Conservation (phyloP, 2,888 invertebrate species). For the Pseudeuparius sepicola region DNA sequence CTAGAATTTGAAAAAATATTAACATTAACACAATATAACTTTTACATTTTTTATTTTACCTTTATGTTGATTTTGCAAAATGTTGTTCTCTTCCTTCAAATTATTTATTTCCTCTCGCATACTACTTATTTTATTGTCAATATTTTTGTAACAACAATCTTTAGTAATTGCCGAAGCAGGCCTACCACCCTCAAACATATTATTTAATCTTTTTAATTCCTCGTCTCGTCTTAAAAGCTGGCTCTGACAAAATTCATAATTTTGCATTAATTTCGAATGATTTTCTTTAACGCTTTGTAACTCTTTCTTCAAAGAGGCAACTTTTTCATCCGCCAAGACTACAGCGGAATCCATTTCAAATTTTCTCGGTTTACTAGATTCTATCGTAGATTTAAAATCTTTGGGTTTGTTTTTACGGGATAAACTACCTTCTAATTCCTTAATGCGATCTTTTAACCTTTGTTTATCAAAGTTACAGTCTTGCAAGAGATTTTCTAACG, state of each 20-base stretch:
- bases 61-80: conserved; percentile 46
- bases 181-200: conserved; percentile 61
- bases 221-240: conserved; percentile 43
- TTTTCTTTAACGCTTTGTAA: conserved; percentile 39
- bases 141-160: conserved; percentile 55
- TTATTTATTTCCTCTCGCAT: conserved; percentile 48
- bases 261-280: conserved; percentile 30
- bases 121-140: conserved; percentile 39
- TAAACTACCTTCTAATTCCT: conserved; percentile 43
- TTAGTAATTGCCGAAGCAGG: conserved; percentile 48
- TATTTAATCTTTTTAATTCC: conserved; percentile 60
- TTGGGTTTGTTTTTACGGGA: too few species aligned
- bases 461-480: conserved; percentile 43
- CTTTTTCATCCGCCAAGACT: conserved; percentile 34
- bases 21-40: conserved; percentile 2
- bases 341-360: conserved; percentile 40
- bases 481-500: conserved; percentile 46
- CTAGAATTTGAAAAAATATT: conserved; percentile 36
- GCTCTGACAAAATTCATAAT: conserved; percentile 37
- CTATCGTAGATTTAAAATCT: too few species aligned
- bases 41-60: conserved; percentile 29
- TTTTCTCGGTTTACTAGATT: conserved; percentile 43
- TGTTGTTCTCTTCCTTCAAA: conserved; percentile 50
- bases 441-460: conserved; percentile 21
- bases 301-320: conserved; percentile 38